phyloP scores from a whole-genome alignment of 2,888 invertebrate species.

The Agrypnus murinus region DNA sequence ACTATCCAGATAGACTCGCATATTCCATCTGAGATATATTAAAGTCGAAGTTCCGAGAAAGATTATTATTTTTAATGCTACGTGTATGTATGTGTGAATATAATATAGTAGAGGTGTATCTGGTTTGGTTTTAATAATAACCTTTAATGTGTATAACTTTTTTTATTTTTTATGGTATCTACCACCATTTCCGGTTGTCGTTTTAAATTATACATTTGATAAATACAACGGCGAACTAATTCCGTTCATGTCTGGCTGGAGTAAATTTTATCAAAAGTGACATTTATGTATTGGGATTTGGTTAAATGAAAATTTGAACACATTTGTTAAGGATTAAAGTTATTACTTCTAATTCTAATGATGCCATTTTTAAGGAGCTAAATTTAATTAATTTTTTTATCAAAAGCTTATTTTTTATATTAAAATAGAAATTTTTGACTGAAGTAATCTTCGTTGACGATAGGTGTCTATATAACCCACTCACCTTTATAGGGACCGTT shows the following conservation, averaged over 20 bases:
- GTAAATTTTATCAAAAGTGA: constrained; percentile 39
- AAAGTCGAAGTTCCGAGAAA: constrained; percentile 18
- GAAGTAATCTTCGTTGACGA: too few species aligned
- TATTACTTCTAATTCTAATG: too few species aligned
- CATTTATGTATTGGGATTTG: constrained; percentile 31
- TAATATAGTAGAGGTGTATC: constrained; percentile 30
- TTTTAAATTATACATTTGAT: constrained; percentile 62
- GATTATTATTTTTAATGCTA: constrained; percentile 52
- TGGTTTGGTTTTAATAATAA: constrained; percentile 41
- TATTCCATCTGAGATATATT: constrained; percentile 21
- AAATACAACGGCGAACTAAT: constrained; percentile 55
- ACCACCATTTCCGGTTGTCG: constrained; percentile 63
- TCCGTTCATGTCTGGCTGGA: constrained; percentile 65
- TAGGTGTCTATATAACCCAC: too few species aligned
- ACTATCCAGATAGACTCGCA: constrained; percentile 42
- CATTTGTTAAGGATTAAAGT: too few species aligned
- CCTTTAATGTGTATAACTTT: constrained; percentile 32
- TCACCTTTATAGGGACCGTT: too few species aligned
- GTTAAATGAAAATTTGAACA: not conserved
- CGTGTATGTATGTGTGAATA: too few species aligned
- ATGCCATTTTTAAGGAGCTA: too few species aligned
- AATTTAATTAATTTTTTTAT: too few species aligned
- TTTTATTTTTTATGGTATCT: constrained; percentile 52
- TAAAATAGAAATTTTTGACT: too few species aligned
- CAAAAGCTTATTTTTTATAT: too few species aligned